Evolutionary conservation across 2,888 invertebrate genomes (phyloP).

Genomic region (Hybos culiciformis): DNA sequence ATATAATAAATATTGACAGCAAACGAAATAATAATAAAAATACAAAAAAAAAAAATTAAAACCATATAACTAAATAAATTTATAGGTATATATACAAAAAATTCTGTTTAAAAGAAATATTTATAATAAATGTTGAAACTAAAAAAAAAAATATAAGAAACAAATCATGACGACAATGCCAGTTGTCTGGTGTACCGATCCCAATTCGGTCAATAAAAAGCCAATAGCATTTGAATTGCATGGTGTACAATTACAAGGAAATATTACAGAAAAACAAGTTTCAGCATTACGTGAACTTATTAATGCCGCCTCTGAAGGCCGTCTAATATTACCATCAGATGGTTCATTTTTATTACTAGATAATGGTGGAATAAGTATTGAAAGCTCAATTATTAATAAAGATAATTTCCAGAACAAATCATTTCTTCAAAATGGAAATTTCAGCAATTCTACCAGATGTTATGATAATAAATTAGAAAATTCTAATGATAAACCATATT

Average conservation of each 20-base stretch:
- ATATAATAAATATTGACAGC: too few species aligned
- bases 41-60: background rate
- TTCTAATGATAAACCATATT: constrained; percentile 5
- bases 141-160: constrained; percentile 8
- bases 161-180: constrained; percentile 34
- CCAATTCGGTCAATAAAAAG: constrained; percentile 35
- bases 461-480: constrained; percentile 2
- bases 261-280: constrained; percentile 35
- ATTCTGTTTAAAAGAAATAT: background rate
- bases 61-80: too few species aligned
- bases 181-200: constrained; percentile 37
- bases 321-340: constrained; percentile 34
- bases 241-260: constrained; percentile 36
- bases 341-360: constrained; percentile 35
- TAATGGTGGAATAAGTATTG: constrained; percentile 34
- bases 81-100: background rate
- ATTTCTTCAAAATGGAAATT: background rate
- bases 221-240: constrained; percentile 36
- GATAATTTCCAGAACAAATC: constrained; percentile 2
- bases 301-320: constrained; percentile 35
- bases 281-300: constrained; percentile 32
- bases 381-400: constrained; percentile 30
- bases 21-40: too few species aligned
- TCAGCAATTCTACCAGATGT: constrained; percentile 2
- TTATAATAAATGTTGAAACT: background rate